A percentile compares a stretch with the other conserved stretches of the same genome.
phyloP scores from a whole-genome alignment of 2,113 vertebrate species.

The Pseudonaja textilis region DNA sequence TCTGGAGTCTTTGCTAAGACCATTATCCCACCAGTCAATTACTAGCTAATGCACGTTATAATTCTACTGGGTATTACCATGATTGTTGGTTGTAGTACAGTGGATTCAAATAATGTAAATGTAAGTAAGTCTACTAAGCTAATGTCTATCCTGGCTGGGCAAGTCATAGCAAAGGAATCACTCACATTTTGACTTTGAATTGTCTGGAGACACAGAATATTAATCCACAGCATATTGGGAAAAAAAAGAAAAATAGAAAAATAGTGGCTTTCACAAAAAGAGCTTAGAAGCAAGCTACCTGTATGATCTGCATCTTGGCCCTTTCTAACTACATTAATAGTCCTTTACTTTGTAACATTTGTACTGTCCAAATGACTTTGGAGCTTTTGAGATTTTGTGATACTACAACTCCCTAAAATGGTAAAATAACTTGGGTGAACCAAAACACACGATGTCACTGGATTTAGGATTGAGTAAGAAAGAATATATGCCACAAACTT shows the following conservation, averaged over 20 bases:
- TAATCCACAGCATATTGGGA: not conserved
- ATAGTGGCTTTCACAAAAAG: not conserved
- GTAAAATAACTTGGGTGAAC: not conserved
- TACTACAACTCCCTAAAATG: not conserved
- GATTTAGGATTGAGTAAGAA: not conserved
- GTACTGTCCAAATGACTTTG: not conserved
- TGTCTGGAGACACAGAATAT: not conserved
- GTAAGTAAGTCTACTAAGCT: not conserved
- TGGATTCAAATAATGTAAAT: conserved; percentile 6
- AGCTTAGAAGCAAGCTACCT: not conserved
- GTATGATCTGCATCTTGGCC: not conserved
- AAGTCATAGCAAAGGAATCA: not conserved
- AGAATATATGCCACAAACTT: not conserved
- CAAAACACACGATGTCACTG: not conserved
- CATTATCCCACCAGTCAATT: conserved; percentile 9
- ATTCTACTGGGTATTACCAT: not conserved
- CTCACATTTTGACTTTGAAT: not conserved
- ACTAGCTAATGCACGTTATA: conserved; percentile 3
- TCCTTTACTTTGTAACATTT: not conserved
- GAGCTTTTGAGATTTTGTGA: not conserved
- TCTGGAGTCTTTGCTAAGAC: not conserved
- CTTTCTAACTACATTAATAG: not conserved
- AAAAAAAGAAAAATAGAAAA: not conserved
- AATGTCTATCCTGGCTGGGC: not conserved
- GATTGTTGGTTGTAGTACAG: not conserved